These are phyloP conservation scores for Orchestia grillus DNA, from an alignment of 1,140 invertebrate genomes.

Conservation along the genomic window DNA sequence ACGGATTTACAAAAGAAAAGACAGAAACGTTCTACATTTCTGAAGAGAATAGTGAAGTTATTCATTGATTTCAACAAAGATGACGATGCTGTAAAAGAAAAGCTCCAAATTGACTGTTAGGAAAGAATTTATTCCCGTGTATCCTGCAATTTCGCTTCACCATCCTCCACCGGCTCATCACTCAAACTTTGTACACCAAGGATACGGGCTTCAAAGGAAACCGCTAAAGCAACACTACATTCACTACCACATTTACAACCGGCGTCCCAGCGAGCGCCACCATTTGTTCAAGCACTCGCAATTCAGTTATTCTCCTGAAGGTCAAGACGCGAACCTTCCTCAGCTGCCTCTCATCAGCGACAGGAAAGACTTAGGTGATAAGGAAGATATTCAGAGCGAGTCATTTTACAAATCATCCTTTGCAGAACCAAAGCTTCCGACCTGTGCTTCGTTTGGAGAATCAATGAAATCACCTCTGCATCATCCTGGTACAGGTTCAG, in stretches of 20 bases:
- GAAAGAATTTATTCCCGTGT: background rate
- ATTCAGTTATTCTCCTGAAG: background rate
- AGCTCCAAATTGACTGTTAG: background rate
- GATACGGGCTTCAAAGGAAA: background rate
- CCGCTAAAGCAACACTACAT: slow-evolving; percentile 5
- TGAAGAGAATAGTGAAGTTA: slow-evolving; percentile 7
- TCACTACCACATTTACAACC: slow-evolving; percentile 31
- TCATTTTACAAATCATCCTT: background rate
- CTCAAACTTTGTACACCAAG: background rate
- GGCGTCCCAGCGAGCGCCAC: background rate
- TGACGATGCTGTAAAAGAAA: background rate
- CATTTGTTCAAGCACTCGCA: background rate
- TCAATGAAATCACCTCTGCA: background rate
- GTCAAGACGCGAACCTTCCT: background rate
- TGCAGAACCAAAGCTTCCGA: background rate
- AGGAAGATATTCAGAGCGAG: background rate
- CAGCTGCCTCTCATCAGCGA: background rate
- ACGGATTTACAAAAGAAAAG: background rate
- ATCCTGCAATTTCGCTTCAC: slow-evolving; percentile 2
- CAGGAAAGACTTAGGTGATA: background rate
- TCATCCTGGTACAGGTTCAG: background rate
- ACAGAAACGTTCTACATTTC: background rate
- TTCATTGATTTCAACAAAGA: slow-evolving; percentile 8
- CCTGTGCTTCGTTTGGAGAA: background rate
- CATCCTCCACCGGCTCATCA: background rate